Evolutionary conservation across 2,113 vertebrate genomes (phyloP).

Genomic region (Fulica atra): DNA sequence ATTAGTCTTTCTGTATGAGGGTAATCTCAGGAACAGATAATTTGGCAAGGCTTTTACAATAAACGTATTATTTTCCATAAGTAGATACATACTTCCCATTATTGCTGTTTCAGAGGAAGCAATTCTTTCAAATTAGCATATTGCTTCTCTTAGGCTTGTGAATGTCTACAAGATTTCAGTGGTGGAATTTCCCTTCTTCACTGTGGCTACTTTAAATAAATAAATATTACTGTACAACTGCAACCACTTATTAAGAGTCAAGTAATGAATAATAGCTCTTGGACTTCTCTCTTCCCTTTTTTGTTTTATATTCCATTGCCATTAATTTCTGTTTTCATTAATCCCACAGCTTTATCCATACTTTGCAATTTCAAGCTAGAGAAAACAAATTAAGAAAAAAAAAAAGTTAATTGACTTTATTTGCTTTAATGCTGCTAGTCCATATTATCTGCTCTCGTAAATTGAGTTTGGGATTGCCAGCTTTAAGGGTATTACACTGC

Average conservation of each 20-base stretch:
- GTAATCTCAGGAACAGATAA: background rate
- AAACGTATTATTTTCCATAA: background rate
- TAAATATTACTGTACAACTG: conserved; percentile 10
- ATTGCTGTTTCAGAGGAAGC: background rate
- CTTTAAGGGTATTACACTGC: conserved; percentile 84
- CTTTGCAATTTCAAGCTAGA: conserved; percentile 75
- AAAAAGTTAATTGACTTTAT: conserved; percentile 86
- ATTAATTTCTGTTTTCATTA: conserved; percentile 74
- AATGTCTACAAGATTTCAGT: background rate
- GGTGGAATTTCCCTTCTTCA: background rate
- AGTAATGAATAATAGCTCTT: conserved; percentile 52
- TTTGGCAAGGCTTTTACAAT: conserved; percentile 6
- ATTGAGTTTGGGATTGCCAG: conserved; percentile 83
- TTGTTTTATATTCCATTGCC: conserved; percentile 53
- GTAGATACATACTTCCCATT: background rate
- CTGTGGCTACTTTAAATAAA: conserved; percentile 31
- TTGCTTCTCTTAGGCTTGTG: background rate
- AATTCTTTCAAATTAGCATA: background rate
- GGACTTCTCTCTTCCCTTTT: conserved; percentile 7
- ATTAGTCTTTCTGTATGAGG: background rate
- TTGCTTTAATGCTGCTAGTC: conserved; percentile 83
- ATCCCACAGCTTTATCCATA: conserved; percentile 67
- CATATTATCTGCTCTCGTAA: conserved; percentile 84
- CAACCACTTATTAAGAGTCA: conserved; percentile 5
- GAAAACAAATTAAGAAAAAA: conserved; percentile 78